Evolutionary conservation across 64 coral and sea anemone genomes (phyloP), one percentile per base, ranked within the genome.

Genomic region (Montipora cactus): DNA sequence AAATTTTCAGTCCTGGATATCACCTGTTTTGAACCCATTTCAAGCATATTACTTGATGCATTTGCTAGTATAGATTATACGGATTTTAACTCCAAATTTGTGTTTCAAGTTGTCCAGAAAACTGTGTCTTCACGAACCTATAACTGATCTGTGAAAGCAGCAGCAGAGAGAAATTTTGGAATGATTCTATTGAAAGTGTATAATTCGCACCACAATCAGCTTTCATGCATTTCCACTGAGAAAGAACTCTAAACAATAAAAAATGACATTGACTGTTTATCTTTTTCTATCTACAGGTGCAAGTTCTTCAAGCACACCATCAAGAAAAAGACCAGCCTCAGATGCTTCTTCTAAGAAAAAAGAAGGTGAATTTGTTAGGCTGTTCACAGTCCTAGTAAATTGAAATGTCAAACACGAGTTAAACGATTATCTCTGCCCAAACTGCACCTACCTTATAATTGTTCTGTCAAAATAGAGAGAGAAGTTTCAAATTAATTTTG

Each of bases 291-390:
- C 61, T 66, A 66, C 61, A 66, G 61, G 61, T 66, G 61, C 61
- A 66, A 15, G 61, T 66, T 66, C 61, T 66, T 66, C 61, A 66
- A 66, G 61, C 61, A 66, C 61, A 66, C 61, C 61, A 66, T 66
- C 61, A 66, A 66, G 61, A 66, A 66, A 66, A 66, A 66, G 61
- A 66, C 61, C 61, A 66, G 12, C 61, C 61, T 66, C 61, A 66
- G 61, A 66, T 66, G 61, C 61, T 66, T 66, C 61, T 66, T 66
- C 61, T 66, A 66, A 66, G 61, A 66, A 66, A 66, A 66, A 66
- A 66, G 9, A 66, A 66, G 3, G 61, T 66, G 61, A 66, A 66
- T 66, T 66, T 66, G 61, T 66, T 66, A 66, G 61, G 61, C 61
- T 66, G 61, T 66, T 66, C 61, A 66, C 61, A 66, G 61, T 66